Percentiles rank a stretch among this genome's conserved stretches.
Evolutionary conservation across 2,113 vertebrate genomes (phyloP).

Genomic region (Petrocephalus microphthalmus): DNA sequence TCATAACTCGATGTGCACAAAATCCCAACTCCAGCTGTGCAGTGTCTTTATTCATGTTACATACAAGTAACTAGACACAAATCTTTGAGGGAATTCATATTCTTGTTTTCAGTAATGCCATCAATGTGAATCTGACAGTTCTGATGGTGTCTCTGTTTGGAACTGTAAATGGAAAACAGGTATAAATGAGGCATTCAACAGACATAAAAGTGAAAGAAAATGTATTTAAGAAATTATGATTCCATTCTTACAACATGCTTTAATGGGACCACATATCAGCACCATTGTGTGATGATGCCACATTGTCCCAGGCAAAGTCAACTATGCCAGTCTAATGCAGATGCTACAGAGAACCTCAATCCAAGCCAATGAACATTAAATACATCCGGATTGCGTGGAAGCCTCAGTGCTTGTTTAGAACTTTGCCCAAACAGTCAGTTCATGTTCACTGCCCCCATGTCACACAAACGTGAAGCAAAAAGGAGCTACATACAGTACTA

Average conservation of each 20-base stretch:
- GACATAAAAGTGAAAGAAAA: neutral
- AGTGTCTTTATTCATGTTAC: neutral
- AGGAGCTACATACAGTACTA: neutral
- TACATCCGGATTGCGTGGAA: neutral
- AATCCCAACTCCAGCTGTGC: neutral
- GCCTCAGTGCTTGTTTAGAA: neutral
- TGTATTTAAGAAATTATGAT: neutral
- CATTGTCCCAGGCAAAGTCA: neutral
- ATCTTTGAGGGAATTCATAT: neutral
- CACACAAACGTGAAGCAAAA: neutral
- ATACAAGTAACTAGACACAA: neutral
- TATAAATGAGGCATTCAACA: neutral
- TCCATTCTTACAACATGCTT: neutral
- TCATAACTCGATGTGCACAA: too few species aligned
- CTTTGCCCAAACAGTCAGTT: neutral
- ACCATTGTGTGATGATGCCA: neutral
- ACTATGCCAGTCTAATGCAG: neutral
- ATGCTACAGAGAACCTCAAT: neutral
- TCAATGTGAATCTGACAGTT: neutral
- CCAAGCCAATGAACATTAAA: neutral
- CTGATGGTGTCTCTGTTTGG: neutral
- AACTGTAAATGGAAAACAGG: neutral
- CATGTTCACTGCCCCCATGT: neutral
- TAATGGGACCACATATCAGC: neutral
- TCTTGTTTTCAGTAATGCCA: neutral